A percentile compares a stretch with the other conserved stretches of the same genome.
Conservation (phyloP, 2,113 vertebrate species). For the Poecile atricapillus region DNA sequence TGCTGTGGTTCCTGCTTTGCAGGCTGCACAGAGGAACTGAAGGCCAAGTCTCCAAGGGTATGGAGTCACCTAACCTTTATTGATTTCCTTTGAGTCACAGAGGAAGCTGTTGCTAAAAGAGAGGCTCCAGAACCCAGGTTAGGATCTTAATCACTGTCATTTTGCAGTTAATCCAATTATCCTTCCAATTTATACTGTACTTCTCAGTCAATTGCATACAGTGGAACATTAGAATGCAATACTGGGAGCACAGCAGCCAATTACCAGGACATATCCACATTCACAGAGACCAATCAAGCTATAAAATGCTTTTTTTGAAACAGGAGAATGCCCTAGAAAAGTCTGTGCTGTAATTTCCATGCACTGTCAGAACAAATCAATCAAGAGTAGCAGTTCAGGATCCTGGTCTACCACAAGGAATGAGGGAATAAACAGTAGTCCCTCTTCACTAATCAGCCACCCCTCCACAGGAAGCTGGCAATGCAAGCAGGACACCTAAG, state of each 20-base stretch:
- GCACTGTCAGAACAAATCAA: not conserved
- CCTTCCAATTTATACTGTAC: not conserved
- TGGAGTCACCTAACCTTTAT: not conserved
- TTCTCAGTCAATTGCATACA: not conserved
- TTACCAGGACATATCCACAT: not conserved
- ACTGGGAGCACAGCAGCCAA: not conserved
- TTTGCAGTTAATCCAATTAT: not conserved
- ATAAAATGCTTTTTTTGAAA: not conserved
- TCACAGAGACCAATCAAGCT: not conserved
- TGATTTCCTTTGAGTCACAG: not conserved
- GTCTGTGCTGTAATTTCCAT: not conserved
- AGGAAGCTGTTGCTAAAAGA: not conserved
- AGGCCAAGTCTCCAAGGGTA: not conserved
- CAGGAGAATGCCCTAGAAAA: constrained; percentile 1
- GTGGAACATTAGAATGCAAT: not conserved
- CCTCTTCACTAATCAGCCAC: not conserved
- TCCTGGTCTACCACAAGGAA: not conserved
- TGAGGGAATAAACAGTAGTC: not conserved
- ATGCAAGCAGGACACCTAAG: not conserved
- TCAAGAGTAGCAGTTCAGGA: not conserved
- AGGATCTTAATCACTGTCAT: not conserved
- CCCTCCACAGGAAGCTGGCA: not conserved
- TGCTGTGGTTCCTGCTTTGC: not conserved
- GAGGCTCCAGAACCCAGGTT: not conserved
- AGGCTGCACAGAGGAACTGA: not conserved